Conservation (phyloP, 2,113 vertebrate species). For the Tapirus terrestris region DNA sequence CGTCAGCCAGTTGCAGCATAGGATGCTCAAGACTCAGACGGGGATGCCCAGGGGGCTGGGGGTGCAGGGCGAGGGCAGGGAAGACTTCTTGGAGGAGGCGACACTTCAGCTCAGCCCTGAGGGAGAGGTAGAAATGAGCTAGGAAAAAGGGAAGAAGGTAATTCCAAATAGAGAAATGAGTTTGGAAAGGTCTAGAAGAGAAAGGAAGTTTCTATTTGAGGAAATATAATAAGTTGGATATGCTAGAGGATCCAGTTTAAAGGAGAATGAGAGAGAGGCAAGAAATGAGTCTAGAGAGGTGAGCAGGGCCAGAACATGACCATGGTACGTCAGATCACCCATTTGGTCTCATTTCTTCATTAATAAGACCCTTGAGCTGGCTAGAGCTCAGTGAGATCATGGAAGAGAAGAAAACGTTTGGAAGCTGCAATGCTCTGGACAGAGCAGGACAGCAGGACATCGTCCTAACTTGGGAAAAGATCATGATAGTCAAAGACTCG, state of each 20-base stretch:
- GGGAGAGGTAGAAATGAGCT: not conserved
- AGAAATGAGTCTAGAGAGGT: not conserved
- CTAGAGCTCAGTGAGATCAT: not conserved
- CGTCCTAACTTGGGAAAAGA: not conserved
- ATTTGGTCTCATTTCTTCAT: not conserved
- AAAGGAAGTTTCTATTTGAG: not conserved
- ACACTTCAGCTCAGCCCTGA: not conserved
- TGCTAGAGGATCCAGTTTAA: not conserved
- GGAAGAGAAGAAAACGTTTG: not conserved
- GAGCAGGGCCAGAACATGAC: not conserved
- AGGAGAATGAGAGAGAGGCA: not conserved
- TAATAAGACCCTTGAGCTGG: not conserved
- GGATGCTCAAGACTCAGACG: not conserved
- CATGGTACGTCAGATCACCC: not conserved
- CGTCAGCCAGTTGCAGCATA: not conserved
- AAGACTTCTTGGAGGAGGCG: not conserved
- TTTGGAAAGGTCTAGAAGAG: not conserved
- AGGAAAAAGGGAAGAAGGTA: not conserved
- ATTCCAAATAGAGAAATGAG: constrained; percentile 1
- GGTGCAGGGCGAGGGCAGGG: not conserved
- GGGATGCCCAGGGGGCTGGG: not conserved
- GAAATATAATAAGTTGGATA: not conserved
- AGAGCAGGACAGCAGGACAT: not conserved
- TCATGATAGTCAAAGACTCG: not conserved
- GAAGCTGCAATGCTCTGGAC: not conserved